Evolutionary conservation across 1,140 invertebrate species (phyloP), one percentile per base, ranked within the genome.

Genomic region (Platorchestia sp.): DNA sequence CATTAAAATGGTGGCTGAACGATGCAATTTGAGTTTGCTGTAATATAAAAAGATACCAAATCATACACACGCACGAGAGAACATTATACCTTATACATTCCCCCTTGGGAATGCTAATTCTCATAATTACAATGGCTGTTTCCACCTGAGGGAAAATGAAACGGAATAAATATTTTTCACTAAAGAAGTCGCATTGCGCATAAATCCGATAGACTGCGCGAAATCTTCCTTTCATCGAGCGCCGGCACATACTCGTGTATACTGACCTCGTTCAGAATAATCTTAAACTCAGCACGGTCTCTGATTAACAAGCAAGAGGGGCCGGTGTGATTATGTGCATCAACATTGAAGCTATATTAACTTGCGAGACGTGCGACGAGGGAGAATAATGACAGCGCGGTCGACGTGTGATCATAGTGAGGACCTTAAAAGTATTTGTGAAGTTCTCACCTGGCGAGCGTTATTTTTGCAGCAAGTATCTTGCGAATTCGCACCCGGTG

Each of bases 401-500:
- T 44, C 87, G 3, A 14, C 43, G n/a, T 42, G 87, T 44, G n/a
- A 89, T 89, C 10, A 0, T 42, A 89, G 87, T 41, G 14, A 42
- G 5, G 14, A 42, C 87, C 41, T 89, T 42, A 42, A 89, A 41
- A 44, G 87, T 44, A 89, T 89, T 42, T 42, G 87, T 27, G 42
- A 89, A 89, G 41, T 89, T 89, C 87, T 89, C 87, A 89, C 87
- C 43, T 42, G 36, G 42, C 27, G 41, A 89, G 59, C 87, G 41
- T 3, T 43, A 41, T 44, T 89, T 89, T 89, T 41, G 41, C 42
- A 75, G 59, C 59, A 41, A 89, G 87, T 42, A 89, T 89, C 87
- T 89, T 42, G 41, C 43, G 87, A 89, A 89, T 89, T 89, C 87
- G 42, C 87, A 89, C 87, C 41, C 41, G 47, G 91, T 47, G 91